A percentile compares a stretch with the other conserved stretches of the same genome.
phyloP scores from a whole-genome alignment of 2,113 vertebrate genomes.

The Brachyhypopomus gauderio region DNA sequence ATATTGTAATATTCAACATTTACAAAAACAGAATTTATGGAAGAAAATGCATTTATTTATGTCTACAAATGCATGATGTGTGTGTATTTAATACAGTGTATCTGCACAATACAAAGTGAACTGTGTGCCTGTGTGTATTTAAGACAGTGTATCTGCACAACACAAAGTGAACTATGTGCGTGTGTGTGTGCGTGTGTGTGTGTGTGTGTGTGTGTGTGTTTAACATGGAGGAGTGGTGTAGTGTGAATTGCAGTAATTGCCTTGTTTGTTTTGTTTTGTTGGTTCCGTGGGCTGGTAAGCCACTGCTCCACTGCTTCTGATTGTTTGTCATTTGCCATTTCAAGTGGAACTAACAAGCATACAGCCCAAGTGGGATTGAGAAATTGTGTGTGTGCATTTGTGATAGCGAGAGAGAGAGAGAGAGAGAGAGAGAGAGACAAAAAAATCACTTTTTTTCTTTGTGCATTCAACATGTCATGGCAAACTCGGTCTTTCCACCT shows the following conservation, averaged over 20 bases:
- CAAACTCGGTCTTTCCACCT: conserved; percentile 49
- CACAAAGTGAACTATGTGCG: neutral
- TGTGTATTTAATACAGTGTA: conserved; percentile 9
- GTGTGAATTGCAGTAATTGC: conserved; percentile 58
- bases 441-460: conserved; percentile 19
- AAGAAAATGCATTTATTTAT: conserved; percentile 6
- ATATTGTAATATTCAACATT: neutral
- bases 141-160: neutral
- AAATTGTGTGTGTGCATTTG: conserved; percentile 50
- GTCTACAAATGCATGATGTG: neutral
- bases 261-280: conserved; percentile 67
- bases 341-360: conserved; percentile 79
- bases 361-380: conserved; percentile 61
- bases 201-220: conserved; percentile 40
- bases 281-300: conserved; percentile 64
- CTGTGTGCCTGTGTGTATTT: conserved; percentile 29
- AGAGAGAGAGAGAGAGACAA: conserved; percentile 30
- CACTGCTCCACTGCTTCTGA: conserved; percentile 69
- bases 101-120: conserved; percentile 19
- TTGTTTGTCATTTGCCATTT: conserved; percentile 76
- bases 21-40: neutral
- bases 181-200: conserved; percentile 10
- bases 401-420: conserved; percentile 35
- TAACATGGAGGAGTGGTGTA: conserved; percentile 49
- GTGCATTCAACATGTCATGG: conserved; percentile 43